Conservation (phyloP, 2,888 invertebrate species). For the Ashinkailepas kermadecensis region DNA sequence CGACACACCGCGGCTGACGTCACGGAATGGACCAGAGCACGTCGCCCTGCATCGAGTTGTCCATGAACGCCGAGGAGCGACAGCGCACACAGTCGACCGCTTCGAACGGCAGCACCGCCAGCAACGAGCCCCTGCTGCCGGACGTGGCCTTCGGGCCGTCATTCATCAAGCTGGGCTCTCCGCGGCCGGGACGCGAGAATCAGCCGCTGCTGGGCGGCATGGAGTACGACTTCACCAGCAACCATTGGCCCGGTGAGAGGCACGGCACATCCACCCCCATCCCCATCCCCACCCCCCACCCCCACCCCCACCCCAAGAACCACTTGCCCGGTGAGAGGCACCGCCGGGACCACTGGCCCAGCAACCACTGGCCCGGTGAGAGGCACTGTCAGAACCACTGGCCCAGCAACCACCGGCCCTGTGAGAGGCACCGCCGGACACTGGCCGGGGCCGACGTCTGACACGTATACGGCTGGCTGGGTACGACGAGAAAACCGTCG, state of each 20-base stretch:
- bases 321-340: too few species aligned
- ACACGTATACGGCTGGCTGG: too few species aligned
- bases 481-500: too few species aligned
- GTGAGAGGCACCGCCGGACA: too few species aligned
- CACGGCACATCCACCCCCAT: too few species aligned
- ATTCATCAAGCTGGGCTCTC: constrained; percentile 44
- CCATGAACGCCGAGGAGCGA: constrained; percentile 2
- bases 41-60: constrained; percentile 7
- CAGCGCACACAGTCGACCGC: constrained; percentile 4
- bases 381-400: too few species aligned
- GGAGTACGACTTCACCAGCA: constrained; percentile 66
- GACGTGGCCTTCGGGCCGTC: constrained; percentile 63
- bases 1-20: neutral
- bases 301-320: too few species aligned
- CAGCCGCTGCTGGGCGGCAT: constrained; percentile 82
- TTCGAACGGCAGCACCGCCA: neutral
- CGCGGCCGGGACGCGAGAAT: constrained; percentile 78
- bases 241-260: constrained; percentile 72
- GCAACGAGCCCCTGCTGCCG: constrained; percentile 56
- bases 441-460: too few species aligned
- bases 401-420: too few species aligned
- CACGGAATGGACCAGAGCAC: constrained; percentile 11
- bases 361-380: too few species aligned
- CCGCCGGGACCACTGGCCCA: too few species aligned
- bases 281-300: too few species aligned